Conservation (phyloP, 1,140 invertebrate genomes). For the Chionoecetes opilio region DNA sequence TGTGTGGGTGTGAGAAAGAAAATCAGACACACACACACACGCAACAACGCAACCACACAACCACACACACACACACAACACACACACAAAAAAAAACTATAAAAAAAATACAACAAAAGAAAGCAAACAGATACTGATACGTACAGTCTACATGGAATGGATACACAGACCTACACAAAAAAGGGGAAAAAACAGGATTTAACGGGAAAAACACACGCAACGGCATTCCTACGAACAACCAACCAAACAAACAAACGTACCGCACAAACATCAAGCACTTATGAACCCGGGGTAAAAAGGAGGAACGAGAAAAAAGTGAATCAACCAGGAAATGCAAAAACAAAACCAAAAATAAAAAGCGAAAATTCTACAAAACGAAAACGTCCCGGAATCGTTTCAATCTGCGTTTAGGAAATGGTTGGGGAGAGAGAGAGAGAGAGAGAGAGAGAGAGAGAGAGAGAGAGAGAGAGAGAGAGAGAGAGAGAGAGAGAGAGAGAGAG, state of each 20-base stretch:
- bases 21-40: background rate
- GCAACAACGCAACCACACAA: background rate
- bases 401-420: background rate
- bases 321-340: background rate
- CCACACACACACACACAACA: background rate
- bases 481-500: background rate
- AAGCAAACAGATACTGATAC: too few species aligned
- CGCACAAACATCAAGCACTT: background rate
- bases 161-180: background rate
- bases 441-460: background rate
- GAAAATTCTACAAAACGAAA: background rate
- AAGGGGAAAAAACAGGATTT: too few species aligned
- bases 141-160: too few species aligned
- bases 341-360: background rate
- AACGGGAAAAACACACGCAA: background rate
- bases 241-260: background rate
- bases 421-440: too few species aligned
- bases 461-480: slow-evolving; percentile 34
- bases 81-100: background rate
- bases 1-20: background rate
- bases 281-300: background rate
- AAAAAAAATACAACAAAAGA: too few species aligned
- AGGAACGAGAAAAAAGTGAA: background rate
- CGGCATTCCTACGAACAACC: background rate
- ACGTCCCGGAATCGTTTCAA: background rate